Percentiles rank a stretch among this genome's conserved stretches.
These are phyloP conservation scores for Mus spretus DNA, from an alignment of 2,797 vertebrate species.

Conservation along the genomic window DNA sequence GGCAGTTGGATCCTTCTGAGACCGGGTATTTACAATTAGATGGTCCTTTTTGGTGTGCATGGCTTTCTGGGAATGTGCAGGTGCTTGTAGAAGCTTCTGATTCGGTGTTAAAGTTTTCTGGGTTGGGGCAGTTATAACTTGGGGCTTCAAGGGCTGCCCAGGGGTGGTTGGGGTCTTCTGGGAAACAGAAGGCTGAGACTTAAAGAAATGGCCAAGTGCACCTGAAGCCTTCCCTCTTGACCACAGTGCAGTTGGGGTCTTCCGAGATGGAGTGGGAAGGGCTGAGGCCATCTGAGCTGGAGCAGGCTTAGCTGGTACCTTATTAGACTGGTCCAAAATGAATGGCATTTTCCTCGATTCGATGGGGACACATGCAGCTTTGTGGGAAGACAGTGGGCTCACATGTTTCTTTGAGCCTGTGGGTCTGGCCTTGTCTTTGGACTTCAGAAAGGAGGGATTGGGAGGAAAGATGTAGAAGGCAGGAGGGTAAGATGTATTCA, in stretches of 20 bases:
- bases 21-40: not conserved
- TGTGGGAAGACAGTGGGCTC: not conserved
- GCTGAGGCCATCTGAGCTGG: not conserved
- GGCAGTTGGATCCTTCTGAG: not conserved
- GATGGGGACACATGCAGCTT: not conserved
- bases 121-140: not conserved
- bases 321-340: not conserved
- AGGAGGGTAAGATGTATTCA: rapidly evolving
- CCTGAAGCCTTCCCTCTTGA: not conserved
- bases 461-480: not conserved
- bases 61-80: not conserved
- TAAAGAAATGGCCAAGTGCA: rapidly evolving
- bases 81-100: not conserved
- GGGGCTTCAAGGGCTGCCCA: not conserved
- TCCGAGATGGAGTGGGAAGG: not conserved
- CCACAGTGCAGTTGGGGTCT: not conserved
- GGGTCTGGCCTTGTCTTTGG: not conserved
- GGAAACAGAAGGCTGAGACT: not conserved
- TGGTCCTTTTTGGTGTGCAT: not conserved
- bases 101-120: not conserved
- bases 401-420: rapidly evolving
- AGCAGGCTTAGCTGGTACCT: not conserved
- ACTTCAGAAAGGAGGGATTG: not conserved
- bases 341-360: not conserved
- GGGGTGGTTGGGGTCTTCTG: not conserved